Conservation (phyloP, 2,888 invertebrate species). For the Dyspetes luteomarginatus region DNA sequence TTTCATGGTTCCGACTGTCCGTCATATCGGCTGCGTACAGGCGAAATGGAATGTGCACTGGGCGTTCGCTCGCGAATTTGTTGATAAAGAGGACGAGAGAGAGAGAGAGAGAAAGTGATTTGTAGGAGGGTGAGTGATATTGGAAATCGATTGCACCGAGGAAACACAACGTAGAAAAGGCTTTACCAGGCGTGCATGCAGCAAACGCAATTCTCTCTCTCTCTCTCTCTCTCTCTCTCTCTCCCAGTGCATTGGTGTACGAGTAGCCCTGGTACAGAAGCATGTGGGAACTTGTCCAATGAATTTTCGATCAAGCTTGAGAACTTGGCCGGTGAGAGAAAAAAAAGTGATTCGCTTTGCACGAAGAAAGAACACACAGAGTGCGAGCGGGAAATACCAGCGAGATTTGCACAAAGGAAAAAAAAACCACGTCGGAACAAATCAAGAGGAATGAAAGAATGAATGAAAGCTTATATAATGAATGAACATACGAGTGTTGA, state of each 20-base stretch:
- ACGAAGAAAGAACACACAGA: slow-evolving; percentile 3
- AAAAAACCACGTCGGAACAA: neutral
- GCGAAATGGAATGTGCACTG: slow-evolving; percentile 76
- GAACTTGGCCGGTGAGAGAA: slow-evolving; percentile 26
- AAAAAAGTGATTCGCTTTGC: slow-evolving; percentile 16
- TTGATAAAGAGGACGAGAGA: slow-evolving; percentile 44
- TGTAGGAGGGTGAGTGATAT: slow-evolving; percentile 44
- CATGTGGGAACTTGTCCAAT: slow-evolving; percentile 12
- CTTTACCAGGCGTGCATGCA: slow-evolving; percentile 35
- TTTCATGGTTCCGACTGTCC: slow-evolving; percentile 55
- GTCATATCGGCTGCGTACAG: slow-evolving; percentile 69
- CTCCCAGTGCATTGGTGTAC: slow-evolving; percentile 23
- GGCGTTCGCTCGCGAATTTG: slow-evolving; percentile 71
- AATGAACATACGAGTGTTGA: neutral
- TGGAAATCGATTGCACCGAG: slow-evolving; percentile 65
- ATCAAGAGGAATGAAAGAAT: neutral
- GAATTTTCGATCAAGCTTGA: slow-evolving; percentile 20
- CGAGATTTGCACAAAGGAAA: neutral
- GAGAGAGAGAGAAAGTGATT: slow-evolving; percentile 22
- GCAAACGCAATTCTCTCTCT: slow-evolving; percentile 39
- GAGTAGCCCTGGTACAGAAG: slow-evolving; percentile 4
- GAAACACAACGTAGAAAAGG: slow-evolving; percentile 53
- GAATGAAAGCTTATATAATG: slow-evolving; percentile 1
- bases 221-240: no score
- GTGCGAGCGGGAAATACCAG: slow-evolving; percentile 11